A percentile compares a stretch with the other conserved stretches of the same genome.
Evolutionary conservation across 2,888 invertebrate species (phyloP).

Genomic region (Agrotis segetum): DNA sequence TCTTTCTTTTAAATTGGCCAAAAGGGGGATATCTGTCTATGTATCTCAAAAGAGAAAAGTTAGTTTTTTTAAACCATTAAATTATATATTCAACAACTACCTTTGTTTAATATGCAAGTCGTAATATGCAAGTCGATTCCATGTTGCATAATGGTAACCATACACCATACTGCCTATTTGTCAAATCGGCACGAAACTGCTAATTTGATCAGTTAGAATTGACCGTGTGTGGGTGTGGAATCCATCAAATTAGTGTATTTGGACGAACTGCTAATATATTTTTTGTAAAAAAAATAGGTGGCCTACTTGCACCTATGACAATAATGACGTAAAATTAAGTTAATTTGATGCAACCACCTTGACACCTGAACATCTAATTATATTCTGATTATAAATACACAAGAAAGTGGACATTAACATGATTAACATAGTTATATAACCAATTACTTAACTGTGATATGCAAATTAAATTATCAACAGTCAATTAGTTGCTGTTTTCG

Average conservation of each 20-base stretch:
- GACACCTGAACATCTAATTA: constrained; percentile 7
- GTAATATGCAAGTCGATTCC: background rate
- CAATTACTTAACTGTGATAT: background rate
- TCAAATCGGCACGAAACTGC: no score
- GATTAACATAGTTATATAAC: constrained; percentile 31
- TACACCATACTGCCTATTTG: no score
- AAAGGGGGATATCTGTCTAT: no score
- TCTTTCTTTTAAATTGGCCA: no score
- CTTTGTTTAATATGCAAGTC: background rate
- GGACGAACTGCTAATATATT: no score
- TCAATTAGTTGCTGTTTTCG: no score
- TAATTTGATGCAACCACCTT: constrained; percentile 30
- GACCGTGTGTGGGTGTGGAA: no score
- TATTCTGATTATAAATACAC: constrained; percentile 5
- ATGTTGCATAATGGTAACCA: no score
- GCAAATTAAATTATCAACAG: constrained; percentile 5
- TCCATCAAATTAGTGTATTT: no score
- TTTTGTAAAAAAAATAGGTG: constrained; percentile 2
- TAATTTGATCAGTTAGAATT: no score
- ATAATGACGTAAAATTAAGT: constrained; percentile 1
- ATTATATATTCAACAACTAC: no score
- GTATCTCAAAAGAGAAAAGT: no score
- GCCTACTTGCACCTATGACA: background rate
- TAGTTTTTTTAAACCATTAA: background rate
- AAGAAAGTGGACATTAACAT: constrained; percentile 21